These are phyloP conservation scores for Limnephilus auricula DNA, from an alignment of 2,888 invertebrate genomes.

Conservation along the genomic window DNA sequence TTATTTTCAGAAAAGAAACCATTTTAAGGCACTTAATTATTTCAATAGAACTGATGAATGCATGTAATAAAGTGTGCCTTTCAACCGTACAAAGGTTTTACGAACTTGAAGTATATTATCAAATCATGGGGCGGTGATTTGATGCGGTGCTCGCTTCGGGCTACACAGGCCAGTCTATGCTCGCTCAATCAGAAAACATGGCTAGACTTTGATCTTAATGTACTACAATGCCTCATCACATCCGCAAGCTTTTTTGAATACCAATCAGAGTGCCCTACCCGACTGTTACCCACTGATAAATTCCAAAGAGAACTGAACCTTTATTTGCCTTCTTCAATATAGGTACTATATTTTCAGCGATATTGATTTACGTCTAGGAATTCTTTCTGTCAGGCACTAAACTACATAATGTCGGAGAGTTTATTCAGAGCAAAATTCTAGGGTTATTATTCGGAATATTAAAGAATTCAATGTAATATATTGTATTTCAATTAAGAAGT, in stretches of 20 bases:
- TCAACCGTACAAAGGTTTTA: not conserved
- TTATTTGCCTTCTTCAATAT: constrained; percentile 4
- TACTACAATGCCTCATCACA: constrained; percentile 58
- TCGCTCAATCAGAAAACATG: constrained; percentile 48
- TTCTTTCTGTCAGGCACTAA: not conserved
- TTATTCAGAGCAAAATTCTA: not conserved
- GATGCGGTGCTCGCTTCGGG: not conserved
- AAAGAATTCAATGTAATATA: not conserved
- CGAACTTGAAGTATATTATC: not conserved
- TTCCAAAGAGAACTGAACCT: constrained; percentile 24
- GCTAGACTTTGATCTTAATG: constrained; percentile 55
- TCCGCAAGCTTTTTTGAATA: constrained; percentile 56
- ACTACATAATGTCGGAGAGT: not conserved
- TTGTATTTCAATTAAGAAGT: not conserved
- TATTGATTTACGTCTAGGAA: constrained; percentile 18
- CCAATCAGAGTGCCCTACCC: constrained; percentile 48
- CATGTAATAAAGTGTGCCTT: not conserved
- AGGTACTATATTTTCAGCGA: constrained; percentile 5
- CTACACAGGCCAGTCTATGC: not conserved
- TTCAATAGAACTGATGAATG: not conserved
- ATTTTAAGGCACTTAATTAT: not conserved
- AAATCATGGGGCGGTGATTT: not conserved
- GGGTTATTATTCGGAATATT: not conserved
- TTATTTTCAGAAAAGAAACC: not conserved
- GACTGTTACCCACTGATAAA: not conserved